These are phyloP conservation scores for Amphilophus citrinellus DNA, from an alignment of 2,113 vertebrate species.

Conservation along the genomic window DNA sequence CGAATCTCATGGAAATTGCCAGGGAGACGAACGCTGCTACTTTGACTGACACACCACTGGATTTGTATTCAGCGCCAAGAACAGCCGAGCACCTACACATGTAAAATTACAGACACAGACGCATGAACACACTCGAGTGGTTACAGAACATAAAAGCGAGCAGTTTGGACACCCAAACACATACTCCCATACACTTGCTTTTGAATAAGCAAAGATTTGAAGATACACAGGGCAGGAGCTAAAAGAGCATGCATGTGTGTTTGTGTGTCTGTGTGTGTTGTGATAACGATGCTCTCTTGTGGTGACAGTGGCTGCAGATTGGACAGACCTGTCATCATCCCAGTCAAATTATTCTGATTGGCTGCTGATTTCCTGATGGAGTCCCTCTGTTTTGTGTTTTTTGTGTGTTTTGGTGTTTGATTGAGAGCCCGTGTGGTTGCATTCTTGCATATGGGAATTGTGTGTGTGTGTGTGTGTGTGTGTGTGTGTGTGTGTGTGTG, in stretches of 20 bases:
- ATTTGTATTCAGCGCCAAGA: slow-evolving; percentile 60
- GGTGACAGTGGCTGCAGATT: slow-evolving; percentile 66
- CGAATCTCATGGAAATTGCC: slow-evolving; percentile 75
- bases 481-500: slow-evolving; percentile 53
- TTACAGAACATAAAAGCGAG: slow-evolving; percentile 13
- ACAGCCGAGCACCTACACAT: slow-evolving; percentile 44
- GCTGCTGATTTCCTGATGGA: slow-evolving; percentile 82
- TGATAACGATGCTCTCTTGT: slow-evolving; percentile 54
- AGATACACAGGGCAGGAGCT: slow-evolving; percentile 20
- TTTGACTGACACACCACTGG: slow-evolving; percentile 69
- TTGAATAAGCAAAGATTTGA: slow-evolving; percentile 35
- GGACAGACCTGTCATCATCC: slow-evolving; percentile 80
- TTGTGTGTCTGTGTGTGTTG: slow-evolving; percentile 14
- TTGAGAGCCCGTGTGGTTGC: slow-evolving; percentile 62
- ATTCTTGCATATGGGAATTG: slow-evolving; percentile 73
- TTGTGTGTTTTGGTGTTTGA: slow-evolving; percentile 55
- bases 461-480: slow-evolving; percentile 41
- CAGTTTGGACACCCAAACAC: slow-evolving; percentile 27
- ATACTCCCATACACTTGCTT: neutral
- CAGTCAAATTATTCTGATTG: slow-evolving; percentile 86
- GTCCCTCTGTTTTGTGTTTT: slow-evolving; percentile 53
- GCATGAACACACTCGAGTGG: neutral
- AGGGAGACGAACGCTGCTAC: slow-evolving; percentile 63
- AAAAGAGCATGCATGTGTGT: neutral
- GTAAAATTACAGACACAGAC: slow-evolving; percentile 28